Percentiles rank a stretch among this genome's conserved stretches.
These are phyloP conservation scores for Myopa testacea DNA, from an alignment of 2,888 invertebrate genomes.

Conservation along the genomic window DNA sequence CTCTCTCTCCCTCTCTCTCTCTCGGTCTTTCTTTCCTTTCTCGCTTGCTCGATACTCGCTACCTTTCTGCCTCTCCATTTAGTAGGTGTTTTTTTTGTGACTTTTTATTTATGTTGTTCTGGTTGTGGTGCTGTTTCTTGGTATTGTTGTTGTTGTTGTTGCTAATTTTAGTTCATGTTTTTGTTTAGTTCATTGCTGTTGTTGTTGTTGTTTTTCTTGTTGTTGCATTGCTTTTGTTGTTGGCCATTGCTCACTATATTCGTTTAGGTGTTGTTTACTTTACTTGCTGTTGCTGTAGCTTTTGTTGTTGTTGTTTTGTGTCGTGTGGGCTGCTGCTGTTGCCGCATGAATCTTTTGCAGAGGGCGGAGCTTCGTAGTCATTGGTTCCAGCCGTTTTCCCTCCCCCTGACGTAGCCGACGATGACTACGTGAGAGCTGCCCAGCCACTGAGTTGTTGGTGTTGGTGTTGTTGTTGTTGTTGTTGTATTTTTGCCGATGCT, in stretches of 20 bases:
- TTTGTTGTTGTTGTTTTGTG: conserved; percentile 20
- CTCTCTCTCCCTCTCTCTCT: not conserved
- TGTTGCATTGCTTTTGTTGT: conserved; percentile 23
- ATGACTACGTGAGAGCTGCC: conserved; percentile 5
- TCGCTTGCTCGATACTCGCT: not conserved
- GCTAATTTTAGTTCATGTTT: conserved; percentile 31
- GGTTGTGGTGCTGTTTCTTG: not conserved
- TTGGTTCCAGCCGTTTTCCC: conserved; percentile 62
- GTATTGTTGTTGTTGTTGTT: conserved; percentile 35
- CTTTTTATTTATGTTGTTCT: conserved; percentile 1
- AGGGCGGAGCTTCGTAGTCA: conserved; percentile 66
- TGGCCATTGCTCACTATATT: no score
- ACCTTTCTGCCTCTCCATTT: not conserved
- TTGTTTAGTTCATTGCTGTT: conserved; percentile 30
- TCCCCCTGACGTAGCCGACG: conserved; percentile 54
- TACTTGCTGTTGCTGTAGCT: not conserved
- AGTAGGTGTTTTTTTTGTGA: not conserved
- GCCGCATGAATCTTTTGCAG: conserved; percentile 46
- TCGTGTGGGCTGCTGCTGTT: conserved; percentile 13
- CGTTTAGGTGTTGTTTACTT: conserved; percentile 9
- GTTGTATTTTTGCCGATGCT: conserved; percentile 1
- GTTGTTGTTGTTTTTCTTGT: conserved; percentile 29
- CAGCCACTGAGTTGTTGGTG: not conserved
- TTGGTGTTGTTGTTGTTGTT: conserved; percentile 30
- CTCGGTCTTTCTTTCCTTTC: not conserved